Evolutionary conservation across 2,113 vertebrate genomes (phyloP).

Genomic region (Microtus oregoni): DNA sequence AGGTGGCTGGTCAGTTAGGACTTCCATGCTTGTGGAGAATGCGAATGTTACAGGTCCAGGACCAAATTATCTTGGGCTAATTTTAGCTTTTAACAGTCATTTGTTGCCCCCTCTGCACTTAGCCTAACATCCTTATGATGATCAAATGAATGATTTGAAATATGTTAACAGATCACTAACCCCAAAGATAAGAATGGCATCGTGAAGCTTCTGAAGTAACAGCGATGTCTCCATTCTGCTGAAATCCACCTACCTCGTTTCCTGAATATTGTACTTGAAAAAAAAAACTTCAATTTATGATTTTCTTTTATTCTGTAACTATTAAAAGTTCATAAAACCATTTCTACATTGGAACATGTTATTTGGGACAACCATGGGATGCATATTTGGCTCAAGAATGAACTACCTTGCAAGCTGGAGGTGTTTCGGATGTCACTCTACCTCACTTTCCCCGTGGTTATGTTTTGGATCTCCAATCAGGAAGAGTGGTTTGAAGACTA

Average conservation of each 20-base stretch:
- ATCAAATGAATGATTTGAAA: too few species aligned
- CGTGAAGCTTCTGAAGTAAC: neutral
- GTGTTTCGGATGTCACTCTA: too few species aligned
- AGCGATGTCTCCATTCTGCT: neutral
- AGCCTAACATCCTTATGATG: neutral
- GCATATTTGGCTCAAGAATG: neutral
- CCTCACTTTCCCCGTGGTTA: too few species aligned
- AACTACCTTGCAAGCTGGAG: too few species aligned
- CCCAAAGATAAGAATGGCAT: neutral
- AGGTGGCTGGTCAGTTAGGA: neutral
- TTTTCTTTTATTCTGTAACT: neutral
- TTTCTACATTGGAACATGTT: neutral
- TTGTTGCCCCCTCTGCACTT: neutral
- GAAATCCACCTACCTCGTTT: too few species aligned
- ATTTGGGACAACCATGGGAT: neutral
- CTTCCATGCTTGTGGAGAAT: neutral
- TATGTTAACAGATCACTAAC: neutral
- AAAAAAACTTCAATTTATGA: neutral
- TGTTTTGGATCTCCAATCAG: too few species aligned
- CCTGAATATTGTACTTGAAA: neutral
- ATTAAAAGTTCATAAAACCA: neutral
- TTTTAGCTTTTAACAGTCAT: neutral
- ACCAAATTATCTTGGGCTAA: neutral
- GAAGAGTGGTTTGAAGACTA: too few species aligned
- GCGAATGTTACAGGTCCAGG: neutral